These are phyloP conservation scores for Hypotaenidia philippensis DNA, from an alignment of 2,797 vertebrate species.

Conservation along the genomic window DNA sequence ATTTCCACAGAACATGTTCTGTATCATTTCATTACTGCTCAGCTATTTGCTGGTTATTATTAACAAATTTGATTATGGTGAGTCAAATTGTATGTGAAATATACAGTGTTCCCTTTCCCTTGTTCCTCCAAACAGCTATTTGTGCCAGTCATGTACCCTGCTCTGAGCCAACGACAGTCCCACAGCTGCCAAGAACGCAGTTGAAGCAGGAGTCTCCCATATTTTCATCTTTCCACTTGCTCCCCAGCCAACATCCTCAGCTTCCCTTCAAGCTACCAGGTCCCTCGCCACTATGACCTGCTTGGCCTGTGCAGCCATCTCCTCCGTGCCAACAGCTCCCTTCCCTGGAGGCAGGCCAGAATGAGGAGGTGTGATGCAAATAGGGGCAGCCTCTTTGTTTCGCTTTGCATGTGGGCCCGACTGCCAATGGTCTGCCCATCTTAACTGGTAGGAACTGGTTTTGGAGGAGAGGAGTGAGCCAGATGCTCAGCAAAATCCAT, in stretches of 20 bases:
- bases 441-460: neutral
- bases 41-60: slow-evolving; percentile 61
- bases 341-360: neutral
- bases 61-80: slow-evolving; percentile 65
- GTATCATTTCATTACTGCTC: slow-evolving; percentile 60
- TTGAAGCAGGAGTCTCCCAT: neutral
- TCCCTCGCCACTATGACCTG: neutral
- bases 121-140: slow-evolving; percentile 7
- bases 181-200: slow-evolving; percentile 13
- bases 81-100: slow-evolving; percentile 56
- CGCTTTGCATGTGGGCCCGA: neutral
- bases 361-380: fast-evolving
- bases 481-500: neutral
- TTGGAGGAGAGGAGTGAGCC: neutral
- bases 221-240: slow-evolving; percentile 40
- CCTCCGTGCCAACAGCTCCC: neutral
- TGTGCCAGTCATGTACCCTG: slow-evolving; percentile 17
- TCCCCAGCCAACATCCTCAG: neutral
- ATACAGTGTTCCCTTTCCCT: slow-evolving; percentile 35
- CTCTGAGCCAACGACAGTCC: neutral
- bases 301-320: fast-evolving
- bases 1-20: slow-evolving; percentile 61
- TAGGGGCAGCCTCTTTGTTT: neutral
- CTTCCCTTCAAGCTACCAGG: neutral
- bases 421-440: neutral